These are phyloP conservation scores for Celastrina argiolus DNA, from an alignment of 2,888 invertebrate genomes.

Conservation along the genomic window DNA sequence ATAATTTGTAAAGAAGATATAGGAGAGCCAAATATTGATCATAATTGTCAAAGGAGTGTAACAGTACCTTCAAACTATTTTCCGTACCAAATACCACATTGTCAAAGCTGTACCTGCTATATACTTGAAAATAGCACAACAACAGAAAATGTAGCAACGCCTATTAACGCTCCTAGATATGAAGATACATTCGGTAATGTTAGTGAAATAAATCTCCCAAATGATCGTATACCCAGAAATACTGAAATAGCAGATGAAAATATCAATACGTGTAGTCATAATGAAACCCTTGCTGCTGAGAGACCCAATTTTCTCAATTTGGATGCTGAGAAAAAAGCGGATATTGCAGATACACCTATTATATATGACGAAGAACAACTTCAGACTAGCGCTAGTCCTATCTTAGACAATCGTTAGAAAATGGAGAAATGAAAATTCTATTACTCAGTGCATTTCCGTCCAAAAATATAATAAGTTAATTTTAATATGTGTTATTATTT, in stretches of 20 bases:
- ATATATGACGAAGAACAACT: constrained; percentile 33
- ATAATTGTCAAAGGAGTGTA: not conserved
- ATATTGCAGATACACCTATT: constrained; percentile 27
- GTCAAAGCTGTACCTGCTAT: not conserved
- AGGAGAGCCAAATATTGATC: not conserved
- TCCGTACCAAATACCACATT: not conserved
- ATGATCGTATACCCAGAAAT: not conserved
- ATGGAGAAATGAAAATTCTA: not conserved
- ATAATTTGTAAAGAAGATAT: constrained; percentile 24
- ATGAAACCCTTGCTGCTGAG: not conserved
- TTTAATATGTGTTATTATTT: not conserved
- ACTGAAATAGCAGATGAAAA: not conserved
- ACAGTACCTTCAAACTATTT: not conserved
- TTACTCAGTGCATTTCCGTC: not conserved
- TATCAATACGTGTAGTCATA: not conserved
- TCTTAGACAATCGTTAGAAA: constrained; percentile 22
- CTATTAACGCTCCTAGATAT: not conserved
- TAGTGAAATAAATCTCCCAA: not conserved
- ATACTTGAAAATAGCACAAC: not conserved
- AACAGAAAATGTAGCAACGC: not conserved
- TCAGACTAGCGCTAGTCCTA: constrained; percentile 26
- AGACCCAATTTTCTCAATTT: not conserved
- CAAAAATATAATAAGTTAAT: not conserved
- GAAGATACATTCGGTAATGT: not conserved
- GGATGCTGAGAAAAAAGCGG: constrained; percentile 18